Percentiles rank a stretch among this genome's conserved stretches.
These are phyloP conservation scores for Nysson spinosus DNA, from an alignment of 2,888 invertebrate genomes.

Conservation along the genomic window DNA sequence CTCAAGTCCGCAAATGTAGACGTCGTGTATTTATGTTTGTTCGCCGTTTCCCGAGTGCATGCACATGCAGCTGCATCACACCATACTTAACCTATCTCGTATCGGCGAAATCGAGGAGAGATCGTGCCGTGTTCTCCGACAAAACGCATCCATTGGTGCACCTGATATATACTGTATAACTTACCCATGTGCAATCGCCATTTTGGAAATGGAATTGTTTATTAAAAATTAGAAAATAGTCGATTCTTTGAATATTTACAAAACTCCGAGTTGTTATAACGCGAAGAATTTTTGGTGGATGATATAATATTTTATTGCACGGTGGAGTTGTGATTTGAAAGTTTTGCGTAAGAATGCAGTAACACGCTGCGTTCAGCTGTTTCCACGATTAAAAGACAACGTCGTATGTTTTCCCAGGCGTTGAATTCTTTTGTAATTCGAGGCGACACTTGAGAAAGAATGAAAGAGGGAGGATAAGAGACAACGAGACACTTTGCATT, in stretches of 20 bases:
- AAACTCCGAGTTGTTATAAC: too few species aligned
- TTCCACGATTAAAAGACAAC: neutral
- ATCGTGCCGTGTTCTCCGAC: neutral
- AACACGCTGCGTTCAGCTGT: neutral
- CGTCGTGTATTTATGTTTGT: slow-evolving; percentile 19
- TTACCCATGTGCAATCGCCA: too few species aligned
- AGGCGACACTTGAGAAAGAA: neutral
- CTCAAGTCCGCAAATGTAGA: slow-evolving; percentile 46
- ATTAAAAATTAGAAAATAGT: too few species aligned
- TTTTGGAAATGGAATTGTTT: too few species aligned
- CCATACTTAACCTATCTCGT: slow-evolving; percentile 1
- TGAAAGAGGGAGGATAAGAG: neutral
- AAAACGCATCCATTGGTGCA: slow-evolving; percentile 1
- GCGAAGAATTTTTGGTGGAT: too few species aligned
- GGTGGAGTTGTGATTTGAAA: too few species aligned
- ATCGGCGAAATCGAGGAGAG: neutral
- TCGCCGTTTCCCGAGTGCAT: slow-evolving; percentile 20
- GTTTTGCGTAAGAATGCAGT: too few species aligned
- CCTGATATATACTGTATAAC: too few species aligned
- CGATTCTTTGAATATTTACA: too few species aligned
- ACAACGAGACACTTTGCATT: slow-evolving; percentile 6
- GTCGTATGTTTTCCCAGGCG: neutral
- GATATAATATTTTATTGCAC: too few species aligned
- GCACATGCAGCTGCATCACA: slow-evolving; percentile 21
- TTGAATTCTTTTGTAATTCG: too few species aligned